Base-by-base conservation (phyloP, 2,113 vertebrate species). In the Rhinolophus ferrumequinum region DNA sequence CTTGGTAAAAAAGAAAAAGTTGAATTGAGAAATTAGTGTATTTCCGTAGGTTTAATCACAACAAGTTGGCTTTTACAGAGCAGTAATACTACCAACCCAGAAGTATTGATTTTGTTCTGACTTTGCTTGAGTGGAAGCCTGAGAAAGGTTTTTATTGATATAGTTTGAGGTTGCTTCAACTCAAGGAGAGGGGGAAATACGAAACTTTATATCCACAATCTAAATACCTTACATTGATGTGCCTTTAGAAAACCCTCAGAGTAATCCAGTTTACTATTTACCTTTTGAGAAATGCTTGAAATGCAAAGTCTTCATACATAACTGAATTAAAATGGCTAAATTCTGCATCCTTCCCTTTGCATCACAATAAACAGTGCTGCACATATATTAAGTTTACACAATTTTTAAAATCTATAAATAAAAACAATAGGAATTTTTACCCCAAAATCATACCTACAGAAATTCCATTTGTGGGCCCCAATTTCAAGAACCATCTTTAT, bases 21-120 rank as follows among this genome's bases (percentile, higher is more conserved):
- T 83, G 28, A 88, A 64, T 75, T 47, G 54, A 8, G 12, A 82
- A 90, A 72, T 35, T 81, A 28, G 12, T 75, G 56, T 84, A 88
- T 93, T 94, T 90, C 15, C 58, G 5, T 76, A 82, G 12, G 80
- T 47, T 77, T 96, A 62, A 76, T 93, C 8, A 69, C 88, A 88
- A 82, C 47, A 82, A 33, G 14, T 30, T 79, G 73, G 28, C 58
- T 90, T 82, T 70, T 56, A 80, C 38, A 72, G 47, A 86, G 38
- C 4, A 0, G 38, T 60, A 91, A n/a, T 72, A 62, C n/a, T 52
- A 64, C 28, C 56, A 58, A 11, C 18, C 44, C n/a, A 88, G 72
- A 93, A 85, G 73, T 76, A 66, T 0, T 96, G 56, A 89, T 60
- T 93, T 92, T 94, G 10, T 85, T 96, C 30, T 89, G 62, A 62